These are phyloP conservation scores for Lithobius niger DNA, from an alignment of 1,140 invertebrate genomes.

Conservation along the genomic window DNA sequence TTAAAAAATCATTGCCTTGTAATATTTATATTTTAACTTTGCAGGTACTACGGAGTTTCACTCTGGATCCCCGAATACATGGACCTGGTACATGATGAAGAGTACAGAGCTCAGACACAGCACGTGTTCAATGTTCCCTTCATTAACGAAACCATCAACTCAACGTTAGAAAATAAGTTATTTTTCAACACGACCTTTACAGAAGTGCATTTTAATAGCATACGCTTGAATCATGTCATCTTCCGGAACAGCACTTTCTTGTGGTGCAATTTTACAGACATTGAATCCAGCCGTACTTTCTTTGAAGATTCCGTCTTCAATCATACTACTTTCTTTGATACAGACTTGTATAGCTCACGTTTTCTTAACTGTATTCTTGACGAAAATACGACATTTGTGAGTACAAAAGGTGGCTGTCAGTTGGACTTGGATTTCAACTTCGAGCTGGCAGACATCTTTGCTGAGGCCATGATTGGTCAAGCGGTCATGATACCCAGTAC, in stretches of 20 bases:
- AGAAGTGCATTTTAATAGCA: slow-evolving; percentile 20
- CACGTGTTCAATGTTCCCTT: background rate
- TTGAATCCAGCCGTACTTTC: slow-evolving; percentile 25
- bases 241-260: slow-evolving; percentile 24
- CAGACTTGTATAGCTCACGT: slow-evolving; percentile 25
- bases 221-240: slow-evolving; percentile 24
- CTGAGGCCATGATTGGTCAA: slow-evolving; percentile 28
- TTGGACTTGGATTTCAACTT: slow-evolving; percentile 29
- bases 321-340: slow-evolving; percentile 24
- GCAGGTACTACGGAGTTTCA: slow-evolving; percentile 39
- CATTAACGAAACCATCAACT: slow-evolving; percentile 15
- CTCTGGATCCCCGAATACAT: slow-evolving; percentile 43
- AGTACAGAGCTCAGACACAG: slow-evolving; percentile 24
- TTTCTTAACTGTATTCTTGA: slow-evolving; percentile 23
- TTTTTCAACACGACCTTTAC: slow-evolving; percentile 20
- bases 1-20: background rate
- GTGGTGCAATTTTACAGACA: slow-evolving; percentile 22
- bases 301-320: slow-evolving; percentile 23
- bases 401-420: slow-evolving; percentile 21
- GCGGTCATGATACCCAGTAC: slow-evolving; percentile 35
- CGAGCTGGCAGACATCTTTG: slow-evolving; percentile 26
- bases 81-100: slow-evolving; percentile 30
- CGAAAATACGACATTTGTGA: slow-evolving; percentile 21
- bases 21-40: slow-evolving; percentile 11
- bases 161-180: slow-evolving; percentile 21